A percentile compares a stretch with the other conserved stretches of the same genome.
These are phyloP conservation scores for Hydroisotoma schaefferi DNA, from an alignment of 2,888 invertebrate species.

Conservation along the genomic window DNA sequence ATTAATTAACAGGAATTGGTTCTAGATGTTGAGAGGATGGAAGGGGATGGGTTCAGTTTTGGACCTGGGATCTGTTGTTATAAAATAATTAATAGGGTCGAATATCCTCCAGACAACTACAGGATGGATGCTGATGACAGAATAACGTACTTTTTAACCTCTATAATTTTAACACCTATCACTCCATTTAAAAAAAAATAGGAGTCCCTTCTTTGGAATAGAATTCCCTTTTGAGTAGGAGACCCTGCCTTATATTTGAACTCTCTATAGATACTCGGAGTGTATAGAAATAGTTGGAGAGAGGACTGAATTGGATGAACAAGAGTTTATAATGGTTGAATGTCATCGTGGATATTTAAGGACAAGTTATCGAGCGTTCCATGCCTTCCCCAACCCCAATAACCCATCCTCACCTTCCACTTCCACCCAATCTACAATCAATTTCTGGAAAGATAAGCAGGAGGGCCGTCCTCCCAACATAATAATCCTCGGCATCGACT, in stretches of 20 bases:
- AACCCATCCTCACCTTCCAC: background rate
- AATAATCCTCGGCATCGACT: conserved; percentile 5
- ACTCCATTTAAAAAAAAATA: background rate
- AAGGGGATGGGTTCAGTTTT: background rate
- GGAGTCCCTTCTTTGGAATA: background rate
- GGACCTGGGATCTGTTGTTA: background rate
- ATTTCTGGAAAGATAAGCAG: conserved; percentile 3
- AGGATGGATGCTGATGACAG: background rate
- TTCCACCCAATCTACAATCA: background rate
- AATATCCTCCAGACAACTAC: background rate
- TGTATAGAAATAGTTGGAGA: background rate
- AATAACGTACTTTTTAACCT: conserved; percentile 2
- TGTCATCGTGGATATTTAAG: background rate
- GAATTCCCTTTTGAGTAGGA: background rate
- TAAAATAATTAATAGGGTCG: background rate
- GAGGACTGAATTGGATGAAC: background rate
- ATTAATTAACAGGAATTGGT: conserved; percentile 5
- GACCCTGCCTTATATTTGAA: background rate
- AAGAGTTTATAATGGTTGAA: conserved; percentile 6
- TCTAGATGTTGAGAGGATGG: background rate
- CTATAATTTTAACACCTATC: background rate
- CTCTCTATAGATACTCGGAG: conserved; percentile 2
- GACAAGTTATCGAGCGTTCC: conserved; percentile 5
- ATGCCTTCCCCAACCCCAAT: background rate
- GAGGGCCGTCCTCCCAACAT: background rate